Evolutionary conservation across 2,797 vertebrate genomes (phyloP).

Genomic region (Artibeus jamaicensis): DNA sequence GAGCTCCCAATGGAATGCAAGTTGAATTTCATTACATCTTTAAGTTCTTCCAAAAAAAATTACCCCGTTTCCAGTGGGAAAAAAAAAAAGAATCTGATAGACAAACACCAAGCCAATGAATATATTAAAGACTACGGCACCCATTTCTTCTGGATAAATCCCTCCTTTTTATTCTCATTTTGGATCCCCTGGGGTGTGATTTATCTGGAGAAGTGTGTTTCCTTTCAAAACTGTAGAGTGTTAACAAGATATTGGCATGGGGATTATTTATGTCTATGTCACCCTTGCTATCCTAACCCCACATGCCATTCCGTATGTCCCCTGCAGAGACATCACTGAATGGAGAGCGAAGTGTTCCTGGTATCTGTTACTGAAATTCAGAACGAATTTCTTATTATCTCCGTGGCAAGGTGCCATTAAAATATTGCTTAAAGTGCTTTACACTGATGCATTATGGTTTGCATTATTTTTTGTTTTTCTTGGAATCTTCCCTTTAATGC

Average conservation of each 20-base stretch:
- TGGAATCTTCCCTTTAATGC: neutral
- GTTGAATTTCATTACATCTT: neutral
- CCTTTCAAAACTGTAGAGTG: neutral
- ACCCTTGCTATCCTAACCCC: neutral
- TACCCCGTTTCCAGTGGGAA: neutral
- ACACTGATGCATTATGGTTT: neutral
- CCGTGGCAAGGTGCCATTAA: neutral
- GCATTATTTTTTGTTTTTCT: constrained; percentile 9
- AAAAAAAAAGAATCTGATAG: neutral
- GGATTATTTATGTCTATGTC: neutral
- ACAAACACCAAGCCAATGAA: neutral
- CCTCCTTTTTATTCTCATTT: neutral
- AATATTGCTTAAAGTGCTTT: neutral
- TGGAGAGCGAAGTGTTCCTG: neutral
- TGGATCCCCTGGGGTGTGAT: neutral
- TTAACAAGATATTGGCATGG: neutral
- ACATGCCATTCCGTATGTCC: neutral
- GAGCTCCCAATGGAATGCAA: neutral
- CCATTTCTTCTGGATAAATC: neutral
- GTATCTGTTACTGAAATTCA: neutral
- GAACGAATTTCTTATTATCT: constrained; percentile 1
- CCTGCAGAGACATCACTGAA: neutral
- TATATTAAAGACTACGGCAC: neutral
- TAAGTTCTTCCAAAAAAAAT: neutral
- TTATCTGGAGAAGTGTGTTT: constrained; percentile 12